phyloP scores from a whole-genome alignment of 2,113 vertebrate genomes.

The Atlantisia rogersi region DNA sequence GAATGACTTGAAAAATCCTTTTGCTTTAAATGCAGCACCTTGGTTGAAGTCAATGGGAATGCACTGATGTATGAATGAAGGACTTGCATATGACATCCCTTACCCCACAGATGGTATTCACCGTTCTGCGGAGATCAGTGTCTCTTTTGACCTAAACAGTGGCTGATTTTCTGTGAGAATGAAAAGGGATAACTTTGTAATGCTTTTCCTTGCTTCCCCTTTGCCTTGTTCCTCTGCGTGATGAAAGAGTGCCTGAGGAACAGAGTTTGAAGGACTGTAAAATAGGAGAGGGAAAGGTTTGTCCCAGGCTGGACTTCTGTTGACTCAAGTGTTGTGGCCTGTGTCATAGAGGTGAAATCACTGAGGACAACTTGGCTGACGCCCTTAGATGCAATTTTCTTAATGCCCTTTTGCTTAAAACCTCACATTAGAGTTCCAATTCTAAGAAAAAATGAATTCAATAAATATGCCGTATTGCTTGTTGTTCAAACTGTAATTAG shows the following conservation, averaged over 20 bases:
- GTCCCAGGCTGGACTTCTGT: not conserved
- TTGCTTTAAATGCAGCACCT: not conserved
- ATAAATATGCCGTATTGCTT: not conserved
- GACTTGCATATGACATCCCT: not conserved
- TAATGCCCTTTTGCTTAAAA: not conserved
- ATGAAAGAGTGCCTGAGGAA: not conserved
- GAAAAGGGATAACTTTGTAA: not conserved
- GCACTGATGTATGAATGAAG: not conserved
- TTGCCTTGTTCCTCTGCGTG: not conserved
- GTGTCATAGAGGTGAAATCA: not conserved
- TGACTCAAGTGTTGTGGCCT: not conserved
- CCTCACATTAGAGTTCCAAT: not conserved
- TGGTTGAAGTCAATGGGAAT: not conserved
- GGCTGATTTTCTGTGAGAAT: not conserved
- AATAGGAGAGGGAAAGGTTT: not conserved
- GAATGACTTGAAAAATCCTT: not conserved
- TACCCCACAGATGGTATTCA: accelerated
- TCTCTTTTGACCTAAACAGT: not conserved
- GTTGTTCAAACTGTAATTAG: not conserved
- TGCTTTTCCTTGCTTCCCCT: not conserved
- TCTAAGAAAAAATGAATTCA: not conserved
- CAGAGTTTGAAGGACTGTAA: not conserved
- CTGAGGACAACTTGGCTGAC: not conserved
- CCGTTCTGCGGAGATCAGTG: not conserved
- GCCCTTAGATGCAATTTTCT: not conserved